phyloP scores from a whole-genome alignment of 30 jellyfish, hydroid and myxozoan species.

The Haliclystus octoradiatus region DNA sequence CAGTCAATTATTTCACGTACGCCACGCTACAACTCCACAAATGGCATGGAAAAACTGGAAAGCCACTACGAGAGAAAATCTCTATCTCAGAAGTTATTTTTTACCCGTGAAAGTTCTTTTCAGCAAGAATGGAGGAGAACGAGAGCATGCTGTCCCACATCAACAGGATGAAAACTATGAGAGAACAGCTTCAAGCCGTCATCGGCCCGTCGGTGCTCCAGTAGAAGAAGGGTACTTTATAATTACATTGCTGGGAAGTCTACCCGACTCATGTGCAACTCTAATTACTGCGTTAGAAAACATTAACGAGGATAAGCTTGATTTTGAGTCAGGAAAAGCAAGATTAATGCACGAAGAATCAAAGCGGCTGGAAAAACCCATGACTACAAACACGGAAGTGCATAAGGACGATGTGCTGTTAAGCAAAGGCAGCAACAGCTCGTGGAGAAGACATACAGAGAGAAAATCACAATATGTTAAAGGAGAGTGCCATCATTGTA shows the following conservation, averaged over 20 bases:
- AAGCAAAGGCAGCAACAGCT: too few species aligned
- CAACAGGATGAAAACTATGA: not conserved
- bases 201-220: not conserved
- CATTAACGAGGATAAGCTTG: constrained; percentile 6
- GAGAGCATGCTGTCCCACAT: not conserved
- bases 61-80: not conserved
- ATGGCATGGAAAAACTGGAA: not conserved
- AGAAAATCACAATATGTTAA: too few species aligned
- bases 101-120: not conserved
- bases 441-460: too few species aligned
- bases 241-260: not conserved
- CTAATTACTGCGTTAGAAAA: constrained; percentile 36
- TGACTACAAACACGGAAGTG: too few species aligned
- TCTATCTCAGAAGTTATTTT: not conserved
- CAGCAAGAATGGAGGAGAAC: not conserved
- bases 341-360: too few species aligned
- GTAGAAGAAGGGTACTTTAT: not conserved
- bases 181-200: not conserved
- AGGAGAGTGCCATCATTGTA: constrained; percentile 27
- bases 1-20: not conserved
- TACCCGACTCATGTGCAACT: constrained; percentile 24
- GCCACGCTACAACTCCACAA: not conserved
- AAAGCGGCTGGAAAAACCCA: too few species aligned
- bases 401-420: too few species aligned
- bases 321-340: too few species aligned